phyloP scores from a whole-genome alignment of 2,113 vertebrate genomes.

The Cephalopholis sonnerati region DNA sequence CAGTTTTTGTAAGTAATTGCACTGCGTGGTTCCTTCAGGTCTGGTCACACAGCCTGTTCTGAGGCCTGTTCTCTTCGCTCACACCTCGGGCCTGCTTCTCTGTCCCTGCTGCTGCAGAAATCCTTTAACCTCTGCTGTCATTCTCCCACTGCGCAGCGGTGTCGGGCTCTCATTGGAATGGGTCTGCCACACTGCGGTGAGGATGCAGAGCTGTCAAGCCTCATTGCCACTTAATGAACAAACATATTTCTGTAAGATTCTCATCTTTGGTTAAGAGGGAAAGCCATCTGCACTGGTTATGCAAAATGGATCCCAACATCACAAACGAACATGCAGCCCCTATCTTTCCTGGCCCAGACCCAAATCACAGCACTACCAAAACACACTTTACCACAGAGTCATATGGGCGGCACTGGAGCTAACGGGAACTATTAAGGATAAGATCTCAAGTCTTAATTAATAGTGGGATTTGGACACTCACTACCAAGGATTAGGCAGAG shows the following conservation, averaged over 20 bases:
- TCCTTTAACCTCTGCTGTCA: slow-evolving; percentile 80
- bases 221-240: slow-evolving; percentile 82
- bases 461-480: slow-evolving; percentile 38
- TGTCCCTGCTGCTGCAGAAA: slow-evolving; percentile 69
- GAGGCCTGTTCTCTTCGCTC: slow-evolving; percentile 55
- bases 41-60: slow-evolving; percentile 47
- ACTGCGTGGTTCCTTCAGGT: slow-evolving; percentile 61
- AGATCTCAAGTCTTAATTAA: slow-evolving; percentile 60
- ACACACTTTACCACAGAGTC: background rate
- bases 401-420: background rate
- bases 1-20: slow-evolving; percentile 56
- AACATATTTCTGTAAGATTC: slow-evolving; percentile 76
- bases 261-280: slow-evolving; percentile 59
- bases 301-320: slow-evolving; percentile 47
- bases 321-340: slow-evolving; percentile 21
- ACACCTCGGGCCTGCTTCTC: slow-evolving; percentile 48
- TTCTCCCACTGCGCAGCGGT: slow-evolving; percentile 59
- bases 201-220: slow-evolving; percentile 73
- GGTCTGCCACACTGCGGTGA: slow-evolving; percentile 62
- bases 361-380: background rate
- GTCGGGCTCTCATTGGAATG: slow-evolving; percentile 38
- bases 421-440: slow-evolving; percentile 49
- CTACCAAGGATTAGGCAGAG: slow-evolving; percentile 17
- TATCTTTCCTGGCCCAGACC: background rate
- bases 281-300: slow-evolving; percentile 66